These are phyloP conservation scores for Australoheros facetus DNA, from an alignment of 2,797 vertebrate species.

Conservation along the genomic window DNA sequence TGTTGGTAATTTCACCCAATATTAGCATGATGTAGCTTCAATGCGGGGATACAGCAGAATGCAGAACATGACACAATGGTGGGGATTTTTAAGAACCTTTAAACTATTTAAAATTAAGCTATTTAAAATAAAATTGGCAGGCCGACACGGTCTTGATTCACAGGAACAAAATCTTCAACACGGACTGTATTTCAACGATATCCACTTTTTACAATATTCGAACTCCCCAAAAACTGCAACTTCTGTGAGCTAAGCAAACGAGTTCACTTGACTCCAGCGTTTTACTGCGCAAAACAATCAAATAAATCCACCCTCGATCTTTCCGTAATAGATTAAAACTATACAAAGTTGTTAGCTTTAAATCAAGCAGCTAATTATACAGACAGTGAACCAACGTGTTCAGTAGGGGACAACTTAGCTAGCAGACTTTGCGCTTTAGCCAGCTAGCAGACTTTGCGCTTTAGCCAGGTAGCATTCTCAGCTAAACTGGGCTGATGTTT, in stretches of 20 bases:
- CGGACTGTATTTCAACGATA: too few species aligned
- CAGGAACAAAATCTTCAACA: neutral
- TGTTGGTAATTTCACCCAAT: neutral
- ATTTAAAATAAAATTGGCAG: neutral
- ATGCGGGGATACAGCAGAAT: neutral
- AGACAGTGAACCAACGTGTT: constrained; percentile 51
- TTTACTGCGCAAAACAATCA: neutral
- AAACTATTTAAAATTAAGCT: neutral
- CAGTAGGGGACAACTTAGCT: neutral
- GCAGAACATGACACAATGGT: neutral
- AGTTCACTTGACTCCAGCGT: neutral
- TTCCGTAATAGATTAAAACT: neutral
- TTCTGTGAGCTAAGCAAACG: neutral
- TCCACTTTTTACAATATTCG: neutral
- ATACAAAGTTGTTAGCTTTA: neutral
- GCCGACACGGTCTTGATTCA: neutral
- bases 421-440: constrained; percentile 26
- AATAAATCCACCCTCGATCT: fast-evolving
- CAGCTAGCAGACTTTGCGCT: neutral
- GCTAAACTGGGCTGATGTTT: neutral
- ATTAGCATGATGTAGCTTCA: neutral
- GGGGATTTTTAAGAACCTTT: neutral
- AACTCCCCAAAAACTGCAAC: neutral
- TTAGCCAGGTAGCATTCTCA: constrained; percentile 8
- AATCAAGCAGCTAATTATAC: neutral